Evolutionary conservation across 2,888 invertebrate genomes (phyloP).

Genomic region (Lasioglossum leucozonium): DNA sequence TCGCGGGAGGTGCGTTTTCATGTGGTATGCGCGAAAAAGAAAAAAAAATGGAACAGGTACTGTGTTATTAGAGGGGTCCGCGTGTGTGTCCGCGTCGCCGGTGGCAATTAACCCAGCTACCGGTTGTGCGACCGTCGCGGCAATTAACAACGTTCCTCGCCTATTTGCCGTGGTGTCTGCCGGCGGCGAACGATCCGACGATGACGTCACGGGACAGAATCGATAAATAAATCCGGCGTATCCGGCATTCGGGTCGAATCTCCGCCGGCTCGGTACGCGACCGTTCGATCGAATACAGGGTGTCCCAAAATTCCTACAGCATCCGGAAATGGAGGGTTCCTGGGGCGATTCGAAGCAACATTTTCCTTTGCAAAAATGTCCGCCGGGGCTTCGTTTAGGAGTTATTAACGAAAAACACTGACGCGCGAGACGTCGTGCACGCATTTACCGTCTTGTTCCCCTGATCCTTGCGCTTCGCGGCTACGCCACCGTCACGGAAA

Average conservation of each 20-base stretch:
- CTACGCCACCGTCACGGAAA: constrained; percentile 13
- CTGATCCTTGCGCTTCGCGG: background rate
- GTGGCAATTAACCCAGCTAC: constrained; percentile 72
- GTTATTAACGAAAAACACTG: no score
- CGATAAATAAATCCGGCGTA: constrained; percentile 62
- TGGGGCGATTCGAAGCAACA: no score
- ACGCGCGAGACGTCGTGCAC: constrained; percentile 74
- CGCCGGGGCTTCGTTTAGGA: no score
- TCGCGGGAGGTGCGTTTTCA: constrained; percentile 45
- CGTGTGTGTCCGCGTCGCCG: constrained; percentile 45
- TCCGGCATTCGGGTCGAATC: constrained; percentile 71
- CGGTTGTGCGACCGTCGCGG: constrained; percentile 61
- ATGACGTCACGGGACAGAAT: constrained; percentile 59
- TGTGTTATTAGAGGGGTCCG: constrained; percentile 66
- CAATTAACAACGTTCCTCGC: constrained; percentile 71
- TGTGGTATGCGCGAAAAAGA: constrained; percentile 23
- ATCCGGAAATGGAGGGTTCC: no score
- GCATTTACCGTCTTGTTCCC: constrained; percentile 72
- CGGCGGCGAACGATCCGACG: constrained; percentile 51
- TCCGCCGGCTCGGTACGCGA: constrained; percentile 57
- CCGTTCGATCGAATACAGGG: constrained; percentile 54
- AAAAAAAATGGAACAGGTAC: constrained; percentile 44
- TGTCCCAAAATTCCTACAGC: no score
- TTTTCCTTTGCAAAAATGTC: no score
- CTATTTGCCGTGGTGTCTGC: constrained; percentile 36